Conservation (phyloP, 2,888 invertebrate species). For the Brachylomia viminalis region DNA sequence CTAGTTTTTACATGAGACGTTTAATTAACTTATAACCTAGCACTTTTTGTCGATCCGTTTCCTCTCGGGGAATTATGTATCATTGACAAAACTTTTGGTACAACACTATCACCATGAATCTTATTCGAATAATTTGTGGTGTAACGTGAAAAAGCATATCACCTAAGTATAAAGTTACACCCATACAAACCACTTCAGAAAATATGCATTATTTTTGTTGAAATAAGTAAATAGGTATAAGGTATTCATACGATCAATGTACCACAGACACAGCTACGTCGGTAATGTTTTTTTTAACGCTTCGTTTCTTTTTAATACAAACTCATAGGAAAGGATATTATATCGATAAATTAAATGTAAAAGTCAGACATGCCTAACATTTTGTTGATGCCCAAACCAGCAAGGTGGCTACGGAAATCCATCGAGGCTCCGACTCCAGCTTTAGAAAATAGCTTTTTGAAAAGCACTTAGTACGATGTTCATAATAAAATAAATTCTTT, state of each 20-base stretch:
- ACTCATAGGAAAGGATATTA: neutral
- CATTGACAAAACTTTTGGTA: too few relatives aligned
- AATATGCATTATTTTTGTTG: constrained; percentile 33
- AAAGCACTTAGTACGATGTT: neutral
- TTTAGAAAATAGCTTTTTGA: neutral
- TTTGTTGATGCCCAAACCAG: neutral
- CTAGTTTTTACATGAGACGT: neutral
- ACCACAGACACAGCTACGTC: neutral
- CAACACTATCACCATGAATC: neutral
- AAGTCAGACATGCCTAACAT: neutral
- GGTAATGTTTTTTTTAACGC: neutral
- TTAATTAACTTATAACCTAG: neutral
- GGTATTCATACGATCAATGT: constrained; percentile 6
- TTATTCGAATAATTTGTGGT: too few relatives aligned
- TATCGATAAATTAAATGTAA: neutral
- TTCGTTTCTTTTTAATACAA: too few relatives aligned
- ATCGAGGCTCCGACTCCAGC: neutral
- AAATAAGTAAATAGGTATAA: neutral
- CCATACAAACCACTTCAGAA: constrained; percentile 3
- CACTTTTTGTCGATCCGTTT: neutral
- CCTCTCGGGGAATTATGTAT: neutral
- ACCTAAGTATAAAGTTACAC: neutral
- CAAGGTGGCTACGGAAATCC: neutral
- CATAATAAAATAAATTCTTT: neutral
- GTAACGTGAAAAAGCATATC: neutral